Evolutionary conservation across 2,113 vertebrate species (phyloP), one percentile per base, ranked within the genome.

Genomic region (Archilochus colubris): DNA sequence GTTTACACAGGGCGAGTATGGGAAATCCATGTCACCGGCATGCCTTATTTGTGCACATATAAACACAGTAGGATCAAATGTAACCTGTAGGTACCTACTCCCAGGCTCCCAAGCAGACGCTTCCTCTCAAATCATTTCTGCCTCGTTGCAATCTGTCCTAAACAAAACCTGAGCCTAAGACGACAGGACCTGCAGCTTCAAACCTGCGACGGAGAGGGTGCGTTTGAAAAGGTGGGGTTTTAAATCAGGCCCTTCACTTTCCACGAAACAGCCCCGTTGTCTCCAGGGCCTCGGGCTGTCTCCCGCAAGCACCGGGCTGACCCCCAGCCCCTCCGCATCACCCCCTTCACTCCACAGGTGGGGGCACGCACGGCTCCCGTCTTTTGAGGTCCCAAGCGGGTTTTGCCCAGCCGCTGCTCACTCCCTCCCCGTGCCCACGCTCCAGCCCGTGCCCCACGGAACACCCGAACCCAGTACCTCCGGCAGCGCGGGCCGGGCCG

Each of bases 151-250:
- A 25, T 7, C n/a, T 13, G 11, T 7, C 44, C 67, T 7, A 46
- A 58, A 50, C 33, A 63, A 73, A 23, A 31, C 1, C 13, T 3
- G 53, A 33, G 16, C 17, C 22, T 2, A 3, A 12, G 73, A 0
- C 58, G 31, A 72, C 10, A 27, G 64, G 48, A 5, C 20, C 15
- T 5, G 61, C 64, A 36, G 50, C 30, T 30, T 53, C 61, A 33
- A 23, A 38, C 63, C 59, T 2, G 88, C 1, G 27, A 3, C 0
- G 62, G 9, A 7, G 22, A 7, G 24, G 31, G 12, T 0, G 27
- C 17, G 13, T 40, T n/a, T 0, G 22, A 58, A 80, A 2, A 1
- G 17, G 3, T 23, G 48, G 8, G 0, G 20, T 27, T 16, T 0
- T 1, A 33, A 33, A 7, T 1, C 8, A 7, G 6, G 13, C 11